Evolutionary conservation across 1,140 invertebrate species (phyloP), one percentile per base, ranked within the genome.

Genomic region (Oryzaephilus surinamensis): DNA sequence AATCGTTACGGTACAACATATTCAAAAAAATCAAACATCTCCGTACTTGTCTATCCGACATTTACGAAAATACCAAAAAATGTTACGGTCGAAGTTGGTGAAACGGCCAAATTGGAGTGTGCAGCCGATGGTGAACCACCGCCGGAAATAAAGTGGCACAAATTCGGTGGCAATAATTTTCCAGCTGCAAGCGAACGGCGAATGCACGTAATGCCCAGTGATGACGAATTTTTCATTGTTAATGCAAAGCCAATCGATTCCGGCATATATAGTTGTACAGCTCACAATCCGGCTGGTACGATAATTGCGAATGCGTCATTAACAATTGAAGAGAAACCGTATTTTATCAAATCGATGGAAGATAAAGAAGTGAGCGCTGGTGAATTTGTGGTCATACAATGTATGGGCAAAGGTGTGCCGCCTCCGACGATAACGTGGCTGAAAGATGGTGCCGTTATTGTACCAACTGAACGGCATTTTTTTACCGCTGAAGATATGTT

Each of bases 101-200:
- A 77, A 41, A 89, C 80, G n/a, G 91, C 87, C 1, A 77, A 79
- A 28, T 66, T 97, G 4, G 87, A 91, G 49, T 97, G 94, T 72
- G 84, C 87, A 2, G 92, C 92, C 7, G 74, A 73, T 38, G 94
- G 93, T 2, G 81, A 87, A 49, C 93, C 93, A 0, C 63, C 70
- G 15, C 93, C 93, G 19, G 78, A 90, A 62, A 90, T 95, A 45
- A 79, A 84, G 0, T 89, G 92, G 79, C 81, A 89, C 52, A 96
- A 97, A 64, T 91, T 95, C 67, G 87, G 84, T n/a, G 87, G 84
- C 1, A 85, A 86, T 59, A 84, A 94, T 61, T 97, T 98, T 62
- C 92, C 92, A 6, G 93, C 94, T 6, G 93, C 93, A 10, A 72
- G 83, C 38, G 93, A 97, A 61, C 74, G 92, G 26, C 69, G 94